A percentile compares a stretch with the other conserved stretches of the same genome.
Evolutionary conservation across 1,140 invertebrate genomes (phyloP).

Genomic region (Pogonognathellus flavescens): DNA sequence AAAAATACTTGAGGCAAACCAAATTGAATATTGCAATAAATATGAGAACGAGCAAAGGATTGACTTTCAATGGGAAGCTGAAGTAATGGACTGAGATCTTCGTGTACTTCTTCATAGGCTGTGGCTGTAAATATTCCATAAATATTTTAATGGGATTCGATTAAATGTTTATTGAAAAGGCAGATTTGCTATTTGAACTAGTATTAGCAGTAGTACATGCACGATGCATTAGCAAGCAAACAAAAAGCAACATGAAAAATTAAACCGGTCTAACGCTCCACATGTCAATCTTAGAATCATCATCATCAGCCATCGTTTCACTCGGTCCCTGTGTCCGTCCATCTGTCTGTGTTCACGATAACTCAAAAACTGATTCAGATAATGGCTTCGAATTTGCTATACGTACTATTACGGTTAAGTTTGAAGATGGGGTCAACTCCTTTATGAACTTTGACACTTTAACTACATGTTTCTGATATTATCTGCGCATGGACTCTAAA

Average conservation of each 20-base stretch:
- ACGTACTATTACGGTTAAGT: no score
- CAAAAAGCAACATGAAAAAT: slow-evolving; percentile 21
- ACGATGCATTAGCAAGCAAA: slow-evolving; percentile 25
- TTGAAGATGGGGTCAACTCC: no score
- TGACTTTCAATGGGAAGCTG: background rate
- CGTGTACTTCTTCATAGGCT: background rate
- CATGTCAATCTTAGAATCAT: background rate
- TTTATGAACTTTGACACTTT: no score
- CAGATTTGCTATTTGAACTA: background rate
- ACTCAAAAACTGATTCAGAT: background rate
- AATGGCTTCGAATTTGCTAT: no score
- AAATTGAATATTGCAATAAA: no score
- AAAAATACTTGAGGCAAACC: no score
- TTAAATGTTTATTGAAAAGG: slow-evolving; percentile 17
- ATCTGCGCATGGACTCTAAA: background rate
- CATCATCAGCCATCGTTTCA: no score
- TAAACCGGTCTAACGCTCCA: background rate
- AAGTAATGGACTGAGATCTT: background rate
- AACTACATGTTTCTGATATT: no score
- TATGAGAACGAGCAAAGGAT: background rate
- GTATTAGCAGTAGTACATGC: no score
- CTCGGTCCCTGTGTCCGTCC: no score
- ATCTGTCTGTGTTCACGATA: background rate
- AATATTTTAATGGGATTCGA: slow-evolving; percentile 32
- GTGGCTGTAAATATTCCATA: background rate